These are phyloP conservation scores for Ooceraea biroi DNA, from an alignment of 1,140 invertebrate species.

Conservation along the genomic window DNA sequence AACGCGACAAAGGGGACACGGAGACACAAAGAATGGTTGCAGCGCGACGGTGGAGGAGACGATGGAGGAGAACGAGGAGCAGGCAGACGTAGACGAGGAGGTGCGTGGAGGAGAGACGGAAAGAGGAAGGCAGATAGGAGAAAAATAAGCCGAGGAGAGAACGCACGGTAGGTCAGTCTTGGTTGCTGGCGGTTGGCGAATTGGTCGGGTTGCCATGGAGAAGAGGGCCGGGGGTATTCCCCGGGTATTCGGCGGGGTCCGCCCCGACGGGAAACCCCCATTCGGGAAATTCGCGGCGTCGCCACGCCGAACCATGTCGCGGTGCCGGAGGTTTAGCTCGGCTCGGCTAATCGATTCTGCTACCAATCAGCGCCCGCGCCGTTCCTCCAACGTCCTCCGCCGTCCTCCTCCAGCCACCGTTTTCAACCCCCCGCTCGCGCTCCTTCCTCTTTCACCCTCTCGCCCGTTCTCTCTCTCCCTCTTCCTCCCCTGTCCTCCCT, in stretches of 20 bases:
- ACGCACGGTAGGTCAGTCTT: constrained; percentile 78
- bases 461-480: constrained; percentile 24
- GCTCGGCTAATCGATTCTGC: constrained; percentile 84
- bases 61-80: constrained; percentile 25
- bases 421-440: constrained; percentile 63
- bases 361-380: constrained; percentile 81
- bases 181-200: constrained; percentile 84
- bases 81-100: constrained; percentile 10
- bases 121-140: constrained; percentile 50
- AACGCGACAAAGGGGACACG: constrained; percentile 30
- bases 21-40: constrained; percentile 56
- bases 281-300: constrained; percentile 84
- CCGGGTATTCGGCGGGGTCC: constrained; percentile 78
- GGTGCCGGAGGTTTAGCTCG: constrained; percentile 79
- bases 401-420: constrained; percentile 41
- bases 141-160: constrained; percentile 66
- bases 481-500: constrained; percentile 31
- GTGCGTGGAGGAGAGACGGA: not conserved
- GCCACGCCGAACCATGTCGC: constrained; percentile 79
- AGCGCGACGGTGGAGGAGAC: constrained; percentile 34
- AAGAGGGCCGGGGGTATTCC: constrained; percentile 80
- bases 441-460: not conserved
- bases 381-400: constrained; percentile 54
- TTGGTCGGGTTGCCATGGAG: constrained; percentile 83
- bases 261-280: constrained; percentile 83